Base-by-base conservation (phyloP, 2,113 vertebrate genomes). In the Tachuris rubrigastra region DNA sequence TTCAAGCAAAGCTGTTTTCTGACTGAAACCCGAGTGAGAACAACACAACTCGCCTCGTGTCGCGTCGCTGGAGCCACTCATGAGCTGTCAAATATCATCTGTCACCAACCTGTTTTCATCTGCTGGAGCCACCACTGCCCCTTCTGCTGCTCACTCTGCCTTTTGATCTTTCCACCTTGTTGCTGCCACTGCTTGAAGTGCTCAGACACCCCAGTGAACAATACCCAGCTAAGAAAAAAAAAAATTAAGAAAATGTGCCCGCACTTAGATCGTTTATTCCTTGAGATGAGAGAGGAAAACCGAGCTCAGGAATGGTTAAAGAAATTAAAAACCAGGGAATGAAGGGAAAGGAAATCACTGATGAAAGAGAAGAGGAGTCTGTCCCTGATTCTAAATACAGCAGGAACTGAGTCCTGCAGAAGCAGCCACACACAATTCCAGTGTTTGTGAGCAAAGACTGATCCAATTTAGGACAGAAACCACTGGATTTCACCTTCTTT, bases 161-260 rank as follows among this genome's bases (percentile, higher is more conserved):
- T 81, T 92, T 41, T 89, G 67, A 91, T 95, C 93, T 82, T 33
- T 20, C 77, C 84, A 60, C 87, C 53, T 49, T 15, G 39, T 28
- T 15, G 74, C 23, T 41, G 42, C 58, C 49, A 28, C 60, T 28
- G 6, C 37, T 47, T 50, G 77, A 58, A 62, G n/a, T 0, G 16
- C 31, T 58, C 52, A 8, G 20, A 33, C 31, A 6, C 49, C 60
- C 69, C 41, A 31, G 25, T 3, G 62, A 89, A n/a, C 6, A 21
- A 37, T 5, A 71, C 7, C 44, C 81, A 79, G 66, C 17, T 28
- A 12, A 21, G 46, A 39, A 47, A 30, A 23, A 52, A 21, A 44
- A 41, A 79, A 41, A 41, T 12, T n/a, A 39, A 30, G 8, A 33
- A 0, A 2, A 9, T 1, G 2, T 8, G 20, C 23, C 20, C 75